These are phyloP conservation scores for Leptinotarsa undecemlineata DNA, from an alignment of 1,140 invertebrate genomes.

Conservation along the genomic window DNA sequence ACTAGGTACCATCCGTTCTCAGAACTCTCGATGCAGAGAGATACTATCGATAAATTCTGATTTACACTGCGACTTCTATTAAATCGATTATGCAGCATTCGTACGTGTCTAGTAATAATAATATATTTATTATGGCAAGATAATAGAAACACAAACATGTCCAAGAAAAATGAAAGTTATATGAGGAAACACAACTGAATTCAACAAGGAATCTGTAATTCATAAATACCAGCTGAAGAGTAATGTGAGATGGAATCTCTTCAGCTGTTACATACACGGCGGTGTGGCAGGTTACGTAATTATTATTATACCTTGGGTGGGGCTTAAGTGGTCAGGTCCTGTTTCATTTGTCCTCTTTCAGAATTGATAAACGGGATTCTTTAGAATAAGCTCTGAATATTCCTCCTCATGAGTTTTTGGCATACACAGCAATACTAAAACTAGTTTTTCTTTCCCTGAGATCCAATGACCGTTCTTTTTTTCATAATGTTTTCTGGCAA, in stretches of 20 bases:
- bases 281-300: background rate
- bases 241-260: background rate
- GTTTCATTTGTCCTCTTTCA: too few relatives aligned
- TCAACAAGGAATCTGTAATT: constrained; percentile 11
- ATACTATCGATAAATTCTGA: constrained; percentile 19
- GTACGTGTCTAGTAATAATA: constrained; percentile 15
- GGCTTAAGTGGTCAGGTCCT: too few relatives aligned
- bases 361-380: too few relatives aligned
- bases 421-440: too few relatives aligned
- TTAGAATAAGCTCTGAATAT: too few relatives aligned
- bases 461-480: too few relatives aligned
- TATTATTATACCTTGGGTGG: too few relatives aligned
- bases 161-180: background rate
- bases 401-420: too few relatives aligned
- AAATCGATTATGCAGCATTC: constrained; percentile 16
- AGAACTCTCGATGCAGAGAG: background rate
- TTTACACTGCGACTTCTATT: constrained; percentile 14
- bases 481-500: too few relatives aligned
- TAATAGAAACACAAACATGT: constrained; percentile 15
- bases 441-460: too few relatives aligned
- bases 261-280: background rate
- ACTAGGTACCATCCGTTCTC: too few relatives aligned
- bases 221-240: constrained; percentile 12
- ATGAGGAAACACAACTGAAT: constrained; percentile 6
- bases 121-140: constrained; percentile 22